These are phyloP conservation scores for Pegea sp. DNA, from an alignment of 23 tunicate species.

Conservation along the genomic window DNA sequence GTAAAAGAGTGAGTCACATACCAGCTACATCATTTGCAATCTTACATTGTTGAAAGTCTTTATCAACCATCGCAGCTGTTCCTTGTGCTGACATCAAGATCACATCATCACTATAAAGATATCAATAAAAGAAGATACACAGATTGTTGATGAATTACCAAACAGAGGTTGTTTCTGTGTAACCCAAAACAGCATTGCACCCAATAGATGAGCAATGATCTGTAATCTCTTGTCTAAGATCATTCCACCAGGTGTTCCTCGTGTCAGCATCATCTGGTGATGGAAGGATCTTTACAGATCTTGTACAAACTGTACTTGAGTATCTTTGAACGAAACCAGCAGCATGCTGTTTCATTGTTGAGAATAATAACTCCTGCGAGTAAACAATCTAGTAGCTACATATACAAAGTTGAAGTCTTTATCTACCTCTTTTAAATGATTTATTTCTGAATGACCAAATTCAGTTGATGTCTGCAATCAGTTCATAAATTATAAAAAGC, in stretches of 20 bases:
- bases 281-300: constrained; percentile 45
- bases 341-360: constrained; percentile 42
- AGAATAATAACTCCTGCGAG: constrained; percentile 45
- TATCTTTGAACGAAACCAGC: constrained; percentile 6
- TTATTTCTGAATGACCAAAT: no score
- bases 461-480: no score
- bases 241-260: constrained; percentile 64
- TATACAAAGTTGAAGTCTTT: no score
- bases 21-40: no score
- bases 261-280: constrained; percentile 54
- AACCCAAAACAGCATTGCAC: constrained; percentile 75
- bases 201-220: constrained; percentile 30
- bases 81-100: constrained; percentile 73
- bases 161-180: constrained; percentile 40
- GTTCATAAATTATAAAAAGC: no score
- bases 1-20: constrained; percentile 1
- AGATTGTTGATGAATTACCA: constrained; percentile 21
- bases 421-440: no score
- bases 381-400: no score
- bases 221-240: constrained; percentile 47
- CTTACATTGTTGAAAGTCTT: no score
- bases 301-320: constrained; percentile 30
- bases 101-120: constrained; percentile 48
- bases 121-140: neutral
- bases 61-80: constrained; percentile 42